Conservation (phyloP, 2,888 invertebrate species). For the Cantharis lateralis region DNA sequence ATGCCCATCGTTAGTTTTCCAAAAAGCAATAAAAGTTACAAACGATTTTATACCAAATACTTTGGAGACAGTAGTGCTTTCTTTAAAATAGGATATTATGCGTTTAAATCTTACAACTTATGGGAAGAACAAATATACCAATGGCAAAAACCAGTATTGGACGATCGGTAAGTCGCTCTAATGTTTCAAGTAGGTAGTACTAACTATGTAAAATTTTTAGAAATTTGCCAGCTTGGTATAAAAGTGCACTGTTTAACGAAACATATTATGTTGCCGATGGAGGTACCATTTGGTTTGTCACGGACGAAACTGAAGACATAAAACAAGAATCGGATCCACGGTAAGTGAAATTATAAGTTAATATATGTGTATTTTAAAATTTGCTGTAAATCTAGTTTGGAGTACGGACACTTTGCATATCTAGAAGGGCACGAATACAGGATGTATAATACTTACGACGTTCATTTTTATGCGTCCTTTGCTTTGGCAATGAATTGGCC, state of each 20-base stretch:
- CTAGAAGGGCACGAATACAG: constrained; percentile 95
- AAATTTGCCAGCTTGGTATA: constrained; percentile 88
- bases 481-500: constrained; percentile 91
- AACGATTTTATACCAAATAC: constrained; percentile 81
- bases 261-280: constrained; percentile 92
- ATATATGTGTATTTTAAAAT: background rate
- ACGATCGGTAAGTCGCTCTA: constrained; percentile 65
- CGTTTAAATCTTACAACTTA: constrained; percentile 70
- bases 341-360: constrained; percentile 49
- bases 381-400: constrained; percentile 38
- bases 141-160: constrained; percentile 85
- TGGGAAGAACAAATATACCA: constrained; percentile 86
- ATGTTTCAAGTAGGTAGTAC: background rate
- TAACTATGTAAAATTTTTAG: constrained; percentile 49
- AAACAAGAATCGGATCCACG: constrained; percentile 70
- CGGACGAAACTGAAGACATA: constrained; percentile 64
- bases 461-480: constrained; percentile 95
- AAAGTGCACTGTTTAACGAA: constrained; percentile 94
- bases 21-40: constrained; percentile 68
- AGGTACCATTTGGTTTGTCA: constrained; percentile 84
- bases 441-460: constrained; percentile 97
- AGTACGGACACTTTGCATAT: constrained; percentile 89
- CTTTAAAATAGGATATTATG: constrained; percentile 76
- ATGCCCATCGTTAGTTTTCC: constrained; percentile 87
- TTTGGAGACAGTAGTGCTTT: constrained; percentile 76